Percentiles rank a stretch among this genome's conserved stretches.
phyloP scores from a whole-genome alignment of 2,888 invertebrate genomes.

The Leuctra nigra region DNA sequence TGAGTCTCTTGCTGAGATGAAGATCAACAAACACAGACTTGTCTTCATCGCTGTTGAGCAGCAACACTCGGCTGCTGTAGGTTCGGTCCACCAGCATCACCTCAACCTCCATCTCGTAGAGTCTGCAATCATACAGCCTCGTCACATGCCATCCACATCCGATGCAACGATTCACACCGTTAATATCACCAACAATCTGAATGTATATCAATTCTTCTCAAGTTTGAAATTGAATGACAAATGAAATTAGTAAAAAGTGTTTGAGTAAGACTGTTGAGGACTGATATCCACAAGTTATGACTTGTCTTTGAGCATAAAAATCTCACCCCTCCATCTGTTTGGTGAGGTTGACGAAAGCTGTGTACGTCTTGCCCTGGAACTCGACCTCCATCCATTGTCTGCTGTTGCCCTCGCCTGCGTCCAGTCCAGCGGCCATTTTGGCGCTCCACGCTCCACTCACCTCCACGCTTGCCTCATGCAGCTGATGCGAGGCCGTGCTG shows the following conservation, averaged over 20 bases:
- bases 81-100: constrained; percentile 20
- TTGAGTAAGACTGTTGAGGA: neutral
- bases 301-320: neutral
- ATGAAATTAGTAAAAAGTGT: neutral
- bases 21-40: constrained; percentile 30
- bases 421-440: constrained; percentile 1
- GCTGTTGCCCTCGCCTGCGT: constrained; percentile 4
- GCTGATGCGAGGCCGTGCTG: constrained; percentile 29
- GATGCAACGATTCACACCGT: too few relatives aligned
- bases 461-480: constrained; percentile 29
- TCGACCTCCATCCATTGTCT: constrained; percentile 22
- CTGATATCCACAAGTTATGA: neutral
- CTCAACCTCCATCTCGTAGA: too few relatives aligned
- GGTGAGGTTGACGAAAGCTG: constrained; percentile 21
- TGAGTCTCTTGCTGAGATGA: constrained; percentile 31
- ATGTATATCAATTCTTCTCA: neutral
- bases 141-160: too few relatives aligned
- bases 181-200: too few relatives aligned
- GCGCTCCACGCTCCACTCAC: constrained; percentile 14
- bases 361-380: constrained; percentile 27
- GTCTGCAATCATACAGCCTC: too few relatives aligned
- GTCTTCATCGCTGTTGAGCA: constrained; percentile 20
- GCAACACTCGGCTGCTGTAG: constrained; percentile 24
- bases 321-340: constrained; percentile 21
- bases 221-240: neutral